Base-by-base conservation (phyloP, 2,113 vertebrate genomes). In the Phyllostomus hastatus region DNA sequence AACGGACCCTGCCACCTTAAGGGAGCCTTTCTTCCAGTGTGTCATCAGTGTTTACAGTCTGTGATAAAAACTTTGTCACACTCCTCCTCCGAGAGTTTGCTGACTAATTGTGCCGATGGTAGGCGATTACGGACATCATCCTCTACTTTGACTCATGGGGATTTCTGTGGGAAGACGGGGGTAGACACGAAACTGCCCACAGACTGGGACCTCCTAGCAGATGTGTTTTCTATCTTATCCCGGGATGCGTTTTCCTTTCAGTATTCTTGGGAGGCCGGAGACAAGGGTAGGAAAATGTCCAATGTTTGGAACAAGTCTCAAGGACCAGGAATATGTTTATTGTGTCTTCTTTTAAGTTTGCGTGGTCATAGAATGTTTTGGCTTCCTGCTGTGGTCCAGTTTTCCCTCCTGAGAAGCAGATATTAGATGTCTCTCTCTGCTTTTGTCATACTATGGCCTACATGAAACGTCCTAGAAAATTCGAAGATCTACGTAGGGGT, bases 281-380 rank as follows among this genome's bases (percentile, higher is more conserved):
- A 33, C 76, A 59, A 86, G 15, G 14, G 46, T 84, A 85, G 61
- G 78, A 95, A 64, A 80, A 81, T 43, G 69, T 54, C 46, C 52
- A 86, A 28, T 91, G 96, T 97, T 97, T 95, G 79, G 57, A 80
- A 66, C 35, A 87, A 92, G 41, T 80, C 81, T 97, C 73, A 78
- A 95, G 88, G 92, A 84, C 81, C 48, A 72, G 35, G 38, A 43
- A 75, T 61, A 41, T 95, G 79, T 95, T 96, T 97, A 92, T 70
- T 8, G 2, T 64, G 64, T 76, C 61, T 94, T 89, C 79, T 90
- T 89, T 85, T 4, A 73, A 86, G 61, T 87, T 97, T 92, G 5
- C 20, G 67, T 12, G 11, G 69, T 73, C 28, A 35, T 94, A 69
- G 75, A 95, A 88, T 88, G 78, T 94, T 89, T 72, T 7, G 22